Base-by-base conservation (phyloP, 2,113 vertebrate species). In the Onychostoma macrolepis region DNA sequence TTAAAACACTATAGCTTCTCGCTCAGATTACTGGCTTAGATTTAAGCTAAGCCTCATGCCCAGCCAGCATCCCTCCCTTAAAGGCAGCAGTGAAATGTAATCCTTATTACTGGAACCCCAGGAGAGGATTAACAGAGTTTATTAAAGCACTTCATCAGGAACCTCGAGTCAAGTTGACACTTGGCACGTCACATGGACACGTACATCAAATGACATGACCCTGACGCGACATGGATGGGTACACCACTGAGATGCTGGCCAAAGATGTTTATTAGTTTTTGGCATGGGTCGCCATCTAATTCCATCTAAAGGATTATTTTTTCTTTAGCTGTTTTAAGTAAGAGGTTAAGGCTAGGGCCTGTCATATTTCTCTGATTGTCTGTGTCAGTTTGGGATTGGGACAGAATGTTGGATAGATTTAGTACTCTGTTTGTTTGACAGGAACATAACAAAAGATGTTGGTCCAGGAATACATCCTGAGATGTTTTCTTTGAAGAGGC, bases 61-160 rank as follows among this genome's bases (percentile, higher is more conserved):
- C 93, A 94, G 88, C 88, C 91, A 90, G 89, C 90, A 88, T 91
- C 91, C 90, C 90, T 89, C 85, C 85, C 90, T 84, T 76, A 86
- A 91, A 90, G 90, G 92, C 90, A 91, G 87, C 81, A 89, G 89
- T 92, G 92, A 93, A 94, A 93, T 91, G 88, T 90, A 90, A 94
- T 93, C 92, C 92, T 93, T 94, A 94, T 94, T 94, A 94, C 94
- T 93, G 93, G 92, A 93, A 93, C 92, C 92, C 92, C 91, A 88
- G 89, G 92, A 91, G 94, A 90, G 93, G 93, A 94, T 95, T 95
- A 94, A 93, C 86, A n/a, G 91, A 74, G 87, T 93, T 93, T 94
- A 94, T 94, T 93, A 93, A 95, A 94, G 92, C 94, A 92, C 92
- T 94, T 91, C 92, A 93, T 94, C 93, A 91, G 89, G 86, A 91